Base-by-base conservation (phyloP, 2,113 vertebrate genomes). In the Colius striatus region DNA sequence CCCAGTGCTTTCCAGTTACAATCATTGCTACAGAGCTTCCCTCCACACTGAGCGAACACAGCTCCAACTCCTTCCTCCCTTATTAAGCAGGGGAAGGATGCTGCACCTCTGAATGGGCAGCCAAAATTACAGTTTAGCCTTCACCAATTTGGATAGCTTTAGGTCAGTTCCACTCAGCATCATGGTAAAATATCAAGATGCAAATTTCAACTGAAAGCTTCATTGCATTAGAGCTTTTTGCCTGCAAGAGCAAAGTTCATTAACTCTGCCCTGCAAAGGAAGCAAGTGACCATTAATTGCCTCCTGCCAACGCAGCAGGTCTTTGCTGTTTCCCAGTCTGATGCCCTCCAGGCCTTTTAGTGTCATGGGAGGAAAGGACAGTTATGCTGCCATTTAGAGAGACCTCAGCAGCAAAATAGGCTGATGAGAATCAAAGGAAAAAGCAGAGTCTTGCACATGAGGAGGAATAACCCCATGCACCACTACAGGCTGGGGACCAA, bases 251-350 rank as follows among this genome's bases (percentile, higher is more conserved):
- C 58, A 47, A 83, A 90, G 91, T 91, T 92, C 89, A 97, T 94
- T 81, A 93, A 47, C 85, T 18, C 81, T 91, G 84, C 87, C 77
- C 92, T 96, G 75, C 71, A 65, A 85, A 78, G 90, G 41, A 94
- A 97, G 57, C 79, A 63, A 75, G 84, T 12, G 87, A 90, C 81
- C 82, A 86, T 87, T 89, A 95, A 92, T 26, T 68, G 75, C 26
- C 79, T 89, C 89, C 88, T 87, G 92, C 36, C 88, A 93, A 38
- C 51, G 70, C 55, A 67, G 54, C 4, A 26, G 36, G 38, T 34
- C 67, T 65, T 82, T 51, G 43, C 48, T 85, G 73, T 38, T 11
- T 36, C 34, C 21, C 2, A 0, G 21, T 7, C 41, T 67, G 71
- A 38, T 60, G 60, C 21, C 47, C n/a, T 78, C n/a, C 75, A 68